Base-by-base conservation (phyloP, 2,797 vertebrate species). In the Thamnophis elegans region DNA sequence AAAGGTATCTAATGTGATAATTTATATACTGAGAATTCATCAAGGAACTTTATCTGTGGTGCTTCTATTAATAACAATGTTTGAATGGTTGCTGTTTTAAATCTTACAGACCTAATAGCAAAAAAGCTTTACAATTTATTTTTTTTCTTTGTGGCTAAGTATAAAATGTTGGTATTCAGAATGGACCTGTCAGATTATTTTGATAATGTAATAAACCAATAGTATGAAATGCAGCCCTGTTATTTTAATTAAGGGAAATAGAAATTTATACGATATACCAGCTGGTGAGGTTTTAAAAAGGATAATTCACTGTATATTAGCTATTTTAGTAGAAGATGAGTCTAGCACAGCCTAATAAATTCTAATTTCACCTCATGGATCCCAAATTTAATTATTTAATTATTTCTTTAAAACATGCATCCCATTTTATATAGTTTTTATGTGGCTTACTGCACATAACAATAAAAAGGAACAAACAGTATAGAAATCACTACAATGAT, bases 21-120 rank as follows among this genome's bases (percentile, higher is more conserved):
- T 88, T 53, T 90, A 82, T 91, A 59, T 42, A 91, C 87, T 93
- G 32, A 82, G 12, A 93, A 9, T 78, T 90, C 78, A 88, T 95
- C 85, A 68, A 55, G 86, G 3, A 82, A 85, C 42, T 32, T n/a
- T 53, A 54, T 68, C 14, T 0, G 42, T 86, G 3, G 10, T 32
- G 55, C 78, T n/a, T 94, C 8, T 85, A 86, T 94, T 92, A 90
- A 93, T 86, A 28, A 32, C 91, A 68, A 16, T 20, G 25, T 93
- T 82, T 94, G 91, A 53, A 89, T 42, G 13, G 4, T 58, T 51
- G 47, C 47, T 90, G 56, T 32, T 54, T 22, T 16, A 4, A 26
- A 60, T n/a, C 65, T 51, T 89, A n/a, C 56, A 62, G n/a, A 25
- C 2, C n/a, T 5, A 32, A 59, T 20, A 32, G 56, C 47, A 92